A percentile compares a stretch with the other conserved stretches of the same genome.
These are phyloP conservation scores for Megaceryle maxima DNA, from an alignment of 2,113 vertebrate species.

Conservation along the genomic window DNA sequence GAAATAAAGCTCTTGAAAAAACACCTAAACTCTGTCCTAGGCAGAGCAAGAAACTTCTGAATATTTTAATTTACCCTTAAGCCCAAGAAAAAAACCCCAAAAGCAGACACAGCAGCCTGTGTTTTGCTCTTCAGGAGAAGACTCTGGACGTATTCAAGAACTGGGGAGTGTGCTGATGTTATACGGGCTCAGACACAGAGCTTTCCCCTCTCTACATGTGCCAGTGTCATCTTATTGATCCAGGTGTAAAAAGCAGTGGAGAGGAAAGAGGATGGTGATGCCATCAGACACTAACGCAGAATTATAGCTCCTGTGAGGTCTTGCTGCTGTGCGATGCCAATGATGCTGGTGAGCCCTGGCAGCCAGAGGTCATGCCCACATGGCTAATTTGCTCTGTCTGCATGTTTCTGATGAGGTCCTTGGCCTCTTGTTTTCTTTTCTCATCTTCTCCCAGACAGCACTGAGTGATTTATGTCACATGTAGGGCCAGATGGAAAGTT, in stretches of 20 bases:
- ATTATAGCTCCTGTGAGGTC: not conserved
- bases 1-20: not conserved
- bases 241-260: not conserved
- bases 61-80: not conserved
- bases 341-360: accelerated
- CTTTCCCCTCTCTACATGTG: not conserved
- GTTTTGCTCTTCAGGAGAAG: not conserved
- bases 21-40: not conserved
- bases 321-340: accelerated
- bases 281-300: not conserved
- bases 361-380: accelerated
- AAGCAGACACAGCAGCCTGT: not conserved
- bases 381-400: accelerated
- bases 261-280: not conserved
- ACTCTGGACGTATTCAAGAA: accelerated
- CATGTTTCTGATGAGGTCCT: no score
- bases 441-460: not conserved
- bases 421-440: not conserved
- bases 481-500: not conserved
- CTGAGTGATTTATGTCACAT: accelerated
- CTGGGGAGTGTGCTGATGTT: accelerated
- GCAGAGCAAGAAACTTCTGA: not conserved
- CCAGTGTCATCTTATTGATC: not conserved
- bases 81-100: no score
- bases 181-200: not conserved